phyloP scores from a whole-genome alignment of 2,888 invertebrate species.

The Coelopa pilipes region DNA sequence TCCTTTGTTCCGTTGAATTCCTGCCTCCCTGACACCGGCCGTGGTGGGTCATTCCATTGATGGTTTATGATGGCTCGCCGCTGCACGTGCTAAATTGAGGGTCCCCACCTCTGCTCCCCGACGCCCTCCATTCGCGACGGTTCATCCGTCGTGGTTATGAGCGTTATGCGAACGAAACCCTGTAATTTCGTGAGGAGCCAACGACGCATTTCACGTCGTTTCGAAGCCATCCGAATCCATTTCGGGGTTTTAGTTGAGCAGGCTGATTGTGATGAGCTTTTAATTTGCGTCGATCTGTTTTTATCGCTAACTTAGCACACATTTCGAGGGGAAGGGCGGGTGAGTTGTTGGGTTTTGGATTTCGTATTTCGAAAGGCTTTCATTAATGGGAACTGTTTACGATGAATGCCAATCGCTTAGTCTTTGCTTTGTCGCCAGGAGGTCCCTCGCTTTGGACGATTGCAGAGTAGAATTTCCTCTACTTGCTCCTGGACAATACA shows the following conservation, averaged over 20 bases:
- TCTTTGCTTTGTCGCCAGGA: no score
- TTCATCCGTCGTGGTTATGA: background rate
- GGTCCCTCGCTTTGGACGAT: no score
- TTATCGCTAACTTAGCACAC: background rate
- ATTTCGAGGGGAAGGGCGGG: no score
- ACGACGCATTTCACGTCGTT: background rate
- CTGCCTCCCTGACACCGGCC: no score
- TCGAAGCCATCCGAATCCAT: background rate
- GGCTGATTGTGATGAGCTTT: background rate
- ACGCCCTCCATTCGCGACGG: no score
- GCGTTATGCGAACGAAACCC: background rate
- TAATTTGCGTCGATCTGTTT: background rate
- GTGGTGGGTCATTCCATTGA: no score
- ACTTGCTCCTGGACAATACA: no score
- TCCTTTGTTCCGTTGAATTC: background rate
- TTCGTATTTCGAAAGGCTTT: no score
- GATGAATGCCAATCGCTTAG: no score
- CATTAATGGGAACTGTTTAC: no score
- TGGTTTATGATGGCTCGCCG: background rate
- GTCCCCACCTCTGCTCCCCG: background rate
- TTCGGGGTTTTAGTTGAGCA: background rate
- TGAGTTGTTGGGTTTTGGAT: no score
- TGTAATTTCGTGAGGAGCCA: constrained; percentile 2
- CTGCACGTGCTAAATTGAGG: constrained; percentile 6
- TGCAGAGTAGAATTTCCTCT: no score